phyloP scores from a whole-genome alignment of 2,888 invertebrate species.

The Pachycephus smyrnensis region DNA sequence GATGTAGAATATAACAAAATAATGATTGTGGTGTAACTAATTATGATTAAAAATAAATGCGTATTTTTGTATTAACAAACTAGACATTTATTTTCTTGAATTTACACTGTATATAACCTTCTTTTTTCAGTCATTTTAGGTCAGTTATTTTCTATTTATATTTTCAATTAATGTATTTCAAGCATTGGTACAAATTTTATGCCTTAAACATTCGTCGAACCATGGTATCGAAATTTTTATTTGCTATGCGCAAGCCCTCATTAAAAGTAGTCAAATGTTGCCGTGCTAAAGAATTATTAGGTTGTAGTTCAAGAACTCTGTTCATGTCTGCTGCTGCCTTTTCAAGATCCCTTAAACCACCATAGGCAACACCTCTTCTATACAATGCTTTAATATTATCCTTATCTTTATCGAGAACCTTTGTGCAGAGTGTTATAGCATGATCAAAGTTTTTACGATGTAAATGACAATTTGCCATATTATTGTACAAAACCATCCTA shows the following conservation, averaged over 20 bases:
- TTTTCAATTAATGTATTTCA: neutral
- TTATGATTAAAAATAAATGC: constrained; percentile 49
- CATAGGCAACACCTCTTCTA: constrained; percentile 68
- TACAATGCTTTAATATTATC: constrained; percentile 69
- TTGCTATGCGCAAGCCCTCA: constrained; percentile 72
- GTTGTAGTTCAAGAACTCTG: constrained; percentile 72
- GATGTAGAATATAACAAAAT: constrained; percentile 16
- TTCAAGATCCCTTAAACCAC: constrained; percentile 74
- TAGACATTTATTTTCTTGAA: constrained; percentile 26
- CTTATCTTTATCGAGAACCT: constrained; percentile 65
- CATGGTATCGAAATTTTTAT: constrained; percentile 72
- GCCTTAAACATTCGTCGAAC: constrained; percentile 70
- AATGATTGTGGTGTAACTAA: constrained; percentile 36
- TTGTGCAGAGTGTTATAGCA: constrained; percentile 73
- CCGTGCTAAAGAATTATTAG: constrained; percentile 74
- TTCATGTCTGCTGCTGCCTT: constrained; percentile 74
- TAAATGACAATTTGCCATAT: constrained; percentile 85
- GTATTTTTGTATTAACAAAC: constrained; percentile 61
- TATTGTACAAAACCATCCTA: constrained; percentile 80
- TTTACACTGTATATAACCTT: neutral
- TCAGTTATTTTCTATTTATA: constrained; percentile 20
- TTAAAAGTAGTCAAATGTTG: constrained; percentile 72
- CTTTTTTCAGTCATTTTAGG: neutral
- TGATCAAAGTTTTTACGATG: constrained; percentile 76
- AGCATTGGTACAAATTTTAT: neutral